Base-by-base conservation (phyloP, 2,113 vertebrate genomes). In the Tyrannus savana region DNA sequence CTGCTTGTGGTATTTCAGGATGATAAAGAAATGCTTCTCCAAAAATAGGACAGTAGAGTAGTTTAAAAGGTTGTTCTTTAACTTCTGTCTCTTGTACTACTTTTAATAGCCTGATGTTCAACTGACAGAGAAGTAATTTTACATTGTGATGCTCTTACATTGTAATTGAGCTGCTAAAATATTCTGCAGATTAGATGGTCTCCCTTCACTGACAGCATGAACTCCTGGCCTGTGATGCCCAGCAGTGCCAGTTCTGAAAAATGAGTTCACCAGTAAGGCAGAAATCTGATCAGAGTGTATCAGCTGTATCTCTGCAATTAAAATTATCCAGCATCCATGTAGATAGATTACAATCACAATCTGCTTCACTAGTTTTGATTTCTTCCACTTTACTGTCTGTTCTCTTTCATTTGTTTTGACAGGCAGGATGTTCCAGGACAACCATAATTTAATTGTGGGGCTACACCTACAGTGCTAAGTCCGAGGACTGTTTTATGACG, bases 1-100 rank as follows among this genome's bases (percentile, higher is more conserved):
- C 59, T 71, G 42, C 89, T 90, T 90, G 39, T 88, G 83, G 55
- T 91, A 87, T 93, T 94, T 95, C 67, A 94, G 76, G 63, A 71
- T 75, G 66, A 80, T 77, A 62, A 90, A 88, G 87, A 80, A 85
- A 93, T 44, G 17, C 46, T 47, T 87, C 50, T 85, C 72, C 81
- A 71, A 93, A 94, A 91, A 90, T 80, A 94, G 53, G 49, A 33
- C 44, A 90, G 60, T n/a, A n/a, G 63, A 85, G 23, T 39, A 55
- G 50, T 27, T 93, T 68, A 74, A 85, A 91, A 83, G 41, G 16
- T 53, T 85, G 71, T 25, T 96, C 71, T 90, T 91, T 67, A 60
- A 90, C 16, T 83, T 87, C 83, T 95, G 63, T 63, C 89, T 91
- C 95, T 93, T 95, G 67, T 89, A 69, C 22, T 80, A 7, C 63